phyloP scores from a whole-genome alignment of 2,888 invertebrate genomes.

The Lasioglossum villosulum region DNA sequence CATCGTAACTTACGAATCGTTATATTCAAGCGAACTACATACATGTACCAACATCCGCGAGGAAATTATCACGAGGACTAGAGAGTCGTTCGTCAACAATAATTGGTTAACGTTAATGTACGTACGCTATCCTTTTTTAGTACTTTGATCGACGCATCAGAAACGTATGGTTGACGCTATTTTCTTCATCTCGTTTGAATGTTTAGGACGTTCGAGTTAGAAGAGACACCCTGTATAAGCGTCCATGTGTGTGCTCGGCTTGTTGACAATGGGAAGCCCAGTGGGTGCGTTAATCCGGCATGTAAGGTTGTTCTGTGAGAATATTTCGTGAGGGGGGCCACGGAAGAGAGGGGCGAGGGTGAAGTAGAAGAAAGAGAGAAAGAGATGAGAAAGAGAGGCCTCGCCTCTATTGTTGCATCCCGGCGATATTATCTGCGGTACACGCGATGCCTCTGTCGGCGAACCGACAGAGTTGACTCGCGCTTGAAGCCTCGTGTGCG shows the following conservation, averaged over 20 bases:
- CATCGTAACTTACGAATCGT: background rate
- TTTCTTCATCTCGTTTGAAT: too few relatives aligned
- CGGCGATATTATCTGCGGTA: slow-evolving; percentile 77
- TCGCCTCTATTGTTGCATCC: slow-evolving; percentile 76
- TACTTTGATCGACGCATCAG: too few relatives aligned
- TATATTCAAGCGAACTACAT: background rate
- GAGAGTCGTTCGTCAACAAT: too few relatives aligned
- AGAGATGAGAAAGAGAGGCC: slow-evolving; percentile 40
- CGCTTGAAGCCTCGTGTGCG: slow-evolving; percentile 64
- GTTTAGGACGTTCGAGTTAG: background rate
- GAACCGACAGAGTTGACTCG: slow-evolving; percentile 65
- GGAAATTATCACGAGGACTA: background rate
- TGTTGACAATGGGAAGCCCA: slow-evolving; percentile 79
- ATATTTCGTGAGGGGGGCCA: slow-evolving; percentile 66
- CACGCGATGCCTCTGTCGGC: slow-evolving; percentile 74
- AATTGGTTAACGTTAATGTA: too few relatives aligned
- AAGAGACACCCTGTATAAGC: background rate
- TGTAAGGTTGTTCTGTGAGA: slow-evolving; percentile 75
- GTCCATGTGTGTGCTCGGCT: slow-evolving; percentile 49
- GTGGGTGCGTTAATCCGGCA: slow-evolving; percentile 76
- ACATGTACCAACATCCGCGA: background rate
- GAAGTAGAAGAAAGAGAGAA: slow-evolving; percentile 8
- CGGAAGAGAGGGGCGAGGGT: slow-evolving; percentile 31
- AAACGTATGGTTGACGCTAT: too few relatives aligned
- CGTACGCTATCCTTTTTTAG: too few relatives aligned